These are phyloP conservation scores for Mus spretus DNA, from an alignment of 2,797 vertebrate genomes.

Conservation along the genomic window DNA sequence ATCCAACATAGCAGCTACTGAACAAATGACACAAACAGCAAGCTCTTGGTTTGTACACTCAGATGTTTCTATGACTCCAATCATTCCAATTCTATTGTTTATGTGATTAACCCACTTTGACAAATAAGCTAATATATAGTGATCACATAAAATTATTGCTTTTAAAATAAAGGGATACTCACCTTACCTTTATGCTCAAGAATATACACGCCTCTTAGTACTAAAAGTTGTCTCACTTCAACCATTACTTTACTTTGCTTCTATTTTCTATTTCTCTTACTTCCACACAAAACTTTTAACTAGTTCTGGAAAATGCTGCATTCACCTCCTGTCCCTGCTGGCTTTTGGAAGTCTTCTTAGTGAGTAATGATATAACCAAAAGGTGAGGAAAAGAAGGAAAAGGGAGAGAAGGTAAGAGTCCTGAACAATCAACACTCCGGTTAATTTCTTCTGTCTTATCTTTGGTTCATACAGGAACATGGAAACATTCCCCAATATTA, in stretches of 20 bases:
- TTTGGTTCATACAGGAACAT: slow-evolving; percentile 65
- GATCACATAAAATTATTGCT: slow-evolving; percentile 15
- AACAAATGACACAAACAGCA: not conserved
- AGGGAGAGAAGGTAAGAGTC: slow-evolving; percentile 56
- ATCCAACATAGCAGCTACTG: not conserved
- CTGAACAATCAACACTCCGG: slow-evolving; percentile 63
- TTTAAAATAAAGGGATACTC: slow-evolving; percentile 23
- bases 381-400: slow-evolving; percentile 51
- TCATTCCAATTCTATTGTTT: not conserved
- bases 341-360: slow-evolving; percentile 67
- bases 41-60: not conserved
- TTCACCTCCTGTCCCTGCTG: slow-evolving; percentile 46
- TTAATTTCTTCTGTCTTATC: slow-evolving; percentile 77
- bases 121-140: slow-evolving; percentile 37
- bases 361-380: slow-evolving; percentile 60
- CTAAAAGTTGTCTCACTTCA: slow-evolving; percentile 44
- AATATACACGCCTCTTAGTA: slow-evolving; percentile 17
- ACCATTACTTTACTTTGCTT: not conserved
- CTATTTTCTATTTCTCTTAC: not conserved
- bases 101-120: not conserved
- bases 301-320: slow-evolving; percentile 10
- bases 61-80: not conserved
- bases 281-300: slow-evolving; percentile 58
- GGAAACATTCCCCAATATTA: slow-evolving; percentile 68
- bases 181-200: slow-evolving; percentile 1